These are phyloP conservation scores for Calcarius lapponicus DNA, from an alignment of 2,797 vertebrate species.

Conservation along the genomic window DNA sequence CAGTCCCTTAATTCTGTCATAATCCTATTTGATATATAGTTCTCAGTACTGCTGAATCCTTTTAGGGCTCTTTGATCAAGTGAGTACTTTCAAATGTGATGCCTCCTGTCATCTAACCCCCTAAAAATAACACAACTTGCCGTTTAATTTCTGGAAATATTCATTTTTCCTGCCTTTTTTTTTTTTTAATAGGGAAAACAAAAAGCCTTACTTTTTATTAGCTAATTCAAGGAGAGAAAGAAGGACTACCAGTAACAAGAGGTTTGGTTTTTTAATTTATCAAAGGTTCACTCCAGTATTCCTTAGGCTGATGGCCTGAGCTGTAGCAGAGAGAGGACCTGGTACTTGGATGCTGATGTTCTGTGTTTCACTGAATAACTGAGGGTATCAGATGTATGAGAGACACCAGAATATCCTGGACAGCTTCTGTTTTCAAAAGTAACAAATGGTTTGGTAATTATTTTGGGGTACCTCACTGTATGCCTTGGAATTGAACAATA, in stretches of 20 bases:
- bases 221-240: not conserved
- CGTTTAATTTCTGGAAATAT: constrained; percentile 69
- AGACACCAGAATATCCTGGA: not conserved
- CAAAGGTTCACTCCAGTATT: not conserved
- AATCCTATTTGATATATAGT: constrained; percentile 80
- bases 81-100: constrained; percentile 71
- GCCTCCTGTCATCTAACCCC: constrained; percentile 65
- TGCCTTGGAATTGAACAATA: not conserved
- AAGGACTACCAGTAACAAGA: not conserved
- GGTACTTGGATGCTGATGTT: not conserved
- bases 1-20: constrained; percentile 75
- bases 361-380: not conserved
- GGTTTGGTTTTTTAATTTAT: not conserved
- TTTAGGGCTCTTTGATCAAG: constrained; percentile 80
- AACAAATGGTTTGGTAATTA: not conserved
- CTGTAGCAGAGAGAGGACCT: not conserved
- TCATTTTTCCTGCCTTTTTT: not conserved
- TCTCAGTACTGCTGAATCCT: constrained; percentile 73
- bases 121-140: constrained; percentile 71
- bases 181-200: not conserved
- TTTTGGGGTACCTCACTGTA: not conserved
- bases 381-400: not conserved
- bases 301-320: not conserved
- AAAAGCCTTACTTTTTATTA: not conserved
- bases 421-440: not conserved